Conservation (phyloP, 2,113 vertebrate genomes). For the Cyprinus carpio region DNA sequence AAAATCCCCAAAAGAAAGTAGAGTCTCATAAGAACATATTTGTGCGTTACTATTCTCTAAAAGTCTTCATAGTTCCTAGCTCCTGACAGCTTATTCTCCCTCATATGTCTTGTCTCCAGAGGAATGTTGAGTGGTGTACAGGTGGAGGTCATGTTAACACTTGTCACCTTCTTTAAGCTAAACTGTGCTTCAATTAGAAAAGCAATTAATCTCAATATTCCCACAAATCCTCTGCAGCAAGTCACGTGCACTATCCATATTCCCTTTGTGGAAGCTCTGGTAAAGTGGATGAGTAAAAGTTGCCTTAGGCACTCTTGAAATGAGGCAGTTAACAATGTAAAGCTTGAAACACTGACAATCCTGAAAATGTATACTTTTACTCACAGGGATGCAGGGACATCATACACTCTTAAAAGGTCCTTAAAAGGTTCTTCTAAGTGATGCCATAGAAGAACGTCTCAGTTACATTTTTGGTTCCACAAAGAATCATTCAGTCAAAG, state of each 20-base stretch:
- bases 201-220: constrained; percentile 46
- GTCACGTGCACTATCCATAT: neutral
- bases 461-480: too few relatives aligned
- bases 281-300: neutral
- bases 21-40: neutral
- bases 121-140: neutral
- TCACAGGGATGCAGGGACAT: neutral
- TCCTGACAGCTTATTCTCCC: neutral
- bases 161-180: constrained; percentile 8
- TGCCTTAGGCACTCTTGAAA: neutral
- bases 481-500: too few relatives aligned
- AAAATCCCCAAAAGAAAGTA: too few relatives aligned
- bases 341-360: neutral
- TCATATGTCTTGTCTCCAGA: neutral
- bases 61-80: neutral
- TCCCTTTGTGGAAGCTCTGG: constrained; percentile 3
- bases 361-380: neutral
- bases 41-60: neutral
- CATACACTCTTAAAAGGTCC: neutral
- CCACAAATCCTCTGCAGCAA: neutral
- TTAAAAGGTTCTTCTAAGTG: too few relatives aligned
- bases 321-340: neutral
- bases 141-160: constrained; percentile 15
- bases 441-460: too few relatives aligned
- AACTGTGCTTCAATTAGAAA: constrained; percentile 50